These are phyloP conservation scores for Albula goreensis DNA, from an alignment of 2,113 vertebrate genomes.

Conservation along the genomic window DNA sequence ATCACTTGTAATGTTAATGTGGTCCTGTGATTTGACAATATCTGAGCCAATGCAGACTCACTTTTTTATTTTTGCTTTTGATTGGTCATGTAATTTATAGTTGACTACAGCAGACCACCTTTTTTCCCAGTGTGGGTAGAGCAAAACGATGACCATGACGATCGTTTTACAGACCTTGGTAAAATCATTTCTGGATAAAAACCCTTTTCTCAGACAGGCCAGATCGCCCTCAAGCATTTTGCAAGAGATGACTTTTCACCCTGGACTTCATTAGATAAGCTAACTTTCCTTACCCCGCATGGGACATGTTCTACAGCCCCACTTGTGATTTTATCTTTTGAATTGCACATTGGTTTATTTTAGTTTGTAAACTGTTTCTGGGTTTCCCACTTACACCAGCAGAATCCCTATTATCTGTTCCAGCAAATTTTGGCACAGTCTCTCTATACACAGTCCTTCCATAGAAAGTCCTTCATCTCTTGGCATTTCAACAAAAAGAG, in stretches of 20 bases:
- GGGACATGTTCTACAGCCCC: not conserved
- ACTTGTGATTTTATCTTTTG: constrained; percentile 10
- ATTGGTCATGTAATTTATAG: no score
- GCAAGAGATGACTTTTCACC: not conserved
- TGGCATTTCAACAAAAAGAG: no score
- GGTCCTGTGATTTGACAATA: no score
- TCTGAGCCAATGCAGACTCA: no score
- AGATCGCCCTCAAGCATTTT: not conserved
- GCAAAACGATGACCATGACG: no score
- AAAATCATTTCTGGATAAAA: not conserved
- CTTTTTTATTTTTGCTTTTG: no score
- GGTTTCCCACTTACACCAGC: constrained; percentile 24
- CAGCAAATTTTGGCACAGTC: constrained; percentile 31
- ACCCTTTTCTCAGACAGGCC: not conserved
- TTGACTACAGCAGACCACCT: no score
- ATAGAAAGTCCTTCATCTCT: no score
- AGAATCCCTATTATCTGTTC: not conserved
- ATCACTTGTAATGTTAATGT: no score
- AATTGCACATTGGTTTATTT: constrained; percentile 30
- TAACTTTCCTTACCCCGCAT: constrained; percentile 10
- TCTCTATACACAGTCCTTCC: no score
- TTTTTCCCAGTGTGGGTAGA: not conserved
- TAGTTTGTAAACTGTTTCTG: constrained; percentile 31
- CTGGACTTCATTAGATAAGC: not conserved
- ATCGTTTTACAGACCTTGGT: not conserved